A percentile compares a stretch with the other conserved stretches of the same genome.
Evolutionary conservation across 1,140 invertebrate species (phyloP).

Genomic region (Eumeta japonica): DNA sequence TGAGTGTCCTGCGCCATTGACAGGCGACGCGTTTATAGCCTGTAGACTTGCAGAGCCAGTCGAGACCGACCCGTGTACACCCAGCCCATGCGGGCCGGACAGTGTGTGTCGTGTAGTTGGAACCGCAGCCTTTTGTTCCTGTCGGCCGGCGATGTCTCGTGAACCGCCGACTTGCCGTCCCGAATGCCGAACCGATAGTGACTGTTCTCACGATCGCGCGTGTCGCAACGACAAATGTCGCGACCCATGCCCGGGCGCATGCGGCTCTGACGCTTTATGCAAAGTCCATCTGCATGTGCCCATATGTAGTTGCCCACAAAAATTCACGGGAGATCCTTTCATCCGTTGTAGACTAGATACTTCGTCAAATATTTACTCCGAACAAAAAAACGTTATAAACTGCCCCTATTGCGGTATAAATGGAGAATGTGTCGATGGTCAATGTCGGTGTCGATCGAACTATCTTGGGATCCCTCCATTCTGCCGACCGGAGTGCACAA

Average conservation of each 20-base stretch:
- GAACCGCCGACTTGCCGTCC: constrained; percentile 69
- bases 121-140: constrained; percentile 66
- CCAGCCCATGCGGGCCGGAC: constrained; percentile 75
- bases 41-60: constrained; percentile 55
- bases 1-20: constrained; percentile 60
- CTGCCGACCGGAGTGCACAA: constrained; percentile 69
- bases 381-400: constrained; percentile 63
- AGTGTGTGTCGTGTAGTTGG: constrained; percentile 65
- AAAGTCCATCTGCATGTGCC: constrained; percentile 69
- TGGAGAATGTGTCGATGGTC: constrained; percentile 62
- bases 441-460: constrained; percentile 62
- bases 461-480: constrained; percentile 68
- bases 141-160: constrained; percentile 63
- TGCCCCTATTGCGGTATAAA: constrained; percentile 64
- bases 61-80: constrained; percentile 67
- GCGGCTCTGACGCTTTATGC: constrained; percentile 70
- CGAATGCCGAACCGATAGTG: constrained; percentile 67
- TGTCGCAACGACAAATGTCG: constrained; percentile 70
- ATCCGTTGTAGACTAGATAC: constrained; percentile 66
- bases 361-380: constrained; percentile 24
- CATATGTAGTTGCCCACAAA: constrained; percentile 68
- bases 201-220: constrained; percentile 66
- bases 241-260: constrained; percentile 74
- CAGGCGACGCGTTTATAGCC: constrained; percentile 66
- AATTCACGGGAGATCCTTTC: constrained; percentile 70